These are phyloP conservation scores for Bellardia bayeri DNA, from an alignment of 2,888 invertebrate species.

Conservation along the genomic window DNA sequence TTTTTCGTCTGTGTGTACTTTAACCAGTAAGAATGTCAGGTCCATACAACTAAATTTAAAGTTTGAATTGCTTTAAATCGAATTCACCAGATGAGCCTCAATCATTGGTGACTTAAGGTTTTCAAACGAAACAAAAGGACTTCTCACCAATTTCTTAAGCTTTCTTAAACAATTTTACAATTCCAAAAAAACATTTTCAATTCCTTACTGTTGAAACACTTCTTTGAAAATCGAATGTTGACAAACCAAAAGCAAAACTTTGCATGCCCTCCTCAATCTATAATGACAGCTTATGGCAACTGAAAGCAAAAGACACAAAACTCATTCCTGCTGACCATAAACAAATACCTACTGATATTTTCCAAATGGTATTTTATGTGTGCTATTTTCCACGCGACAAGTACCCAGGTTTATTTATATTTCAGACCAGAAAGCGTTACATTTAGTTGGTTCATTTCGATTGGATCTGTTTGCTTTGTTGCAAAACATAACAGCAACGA, in stretches of 20 bases:
- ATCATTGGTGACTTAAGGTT: too few species aligned
- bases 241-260: neutral
- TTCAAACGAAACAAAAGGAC: too few species aligned
- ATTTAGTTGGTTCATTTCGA: constrained; percentile 28
- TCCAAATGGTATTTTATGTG: constrained; percentile 40
- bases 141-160: too few species aligned
- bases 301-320: constrained; percentile 2
- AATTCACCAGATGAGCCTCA: too few species aligned
- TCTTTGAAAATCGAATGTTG: neutral
- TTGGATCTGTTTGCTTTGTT: constrained; percentile 33
- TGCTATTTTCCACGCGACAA: neutral
- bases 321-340: constrained; percentile 55
- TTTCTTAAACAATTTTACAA: too few species aligned
- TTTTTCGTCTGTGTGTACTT: neutral
- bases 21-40: too few species aligned
- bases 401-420: constrained; percentile 49
- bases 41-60: too few species aligned
- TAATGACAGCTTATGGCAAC: constrained; percentile 1
- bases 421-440: constrained; percentile 20
- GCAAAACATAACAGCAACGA: neutral
- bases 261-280: neutral
- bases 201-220: too few species aligned
- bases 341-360: constrained; percentile 44
- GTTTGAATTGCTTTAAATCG: too few species aligned
- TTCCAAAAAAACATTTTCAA: too few species aligned